Conservation (phyloP, 2,113 vertebrate genomes). For the Prolemur simus region DNA sequence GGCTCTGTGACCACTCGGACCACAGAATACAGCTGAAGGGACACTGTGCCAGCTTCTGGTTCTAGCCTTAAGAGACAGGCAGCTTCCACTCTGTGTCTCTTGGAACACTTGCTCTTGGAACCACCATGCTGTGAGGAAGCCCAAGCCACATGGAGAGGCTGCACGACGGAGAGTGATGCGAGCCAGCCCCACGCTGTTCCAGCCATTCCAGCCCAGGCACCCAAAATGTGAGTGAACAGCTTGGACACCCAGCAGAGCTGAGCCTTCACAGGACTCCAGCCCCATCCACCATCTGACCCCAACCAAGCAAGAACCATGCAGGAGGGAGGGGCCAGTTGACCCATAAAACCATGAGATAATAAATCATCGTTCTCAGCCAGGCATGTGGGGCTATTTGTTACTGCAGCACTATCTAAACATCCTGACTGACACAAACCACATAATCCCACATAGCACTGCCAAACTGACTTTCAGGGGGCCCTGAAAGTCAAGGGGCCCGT, state of each 20-base stretch:
- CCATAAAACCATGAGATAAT: rapidly evolving
- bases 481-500: background rate
- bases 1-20: background rate
- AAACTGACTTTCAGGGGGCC: rapidly evolving
- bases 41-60: rapidly evolving
- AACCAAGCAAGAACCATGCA: background rate
- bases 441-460: background rate
- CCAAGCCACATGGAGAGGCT: background rate
- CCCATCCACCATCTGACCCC: background rate
- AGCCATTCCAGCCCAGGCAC: rapidly evolving
- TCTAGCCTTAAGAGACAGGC: rapidly evolving
- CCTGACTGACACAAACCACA: background rate
- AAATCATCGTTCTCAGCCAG: background rate
- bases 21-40: background rate
- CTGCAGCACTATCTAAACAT: rapidly evolving
- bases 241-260: rapidly evolving
- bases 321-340: background rate
- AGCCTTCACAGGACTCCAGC: background rate
- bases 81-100: rapidly evolving
- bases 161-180: rapidly evolving
- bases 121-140: background rate
- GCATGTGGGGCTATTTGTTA: background rate
- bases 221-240: rapidly evolving
- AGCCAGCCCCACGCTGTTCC: rapidly evolving
- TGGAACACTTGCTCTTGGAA: background rate